Evolutionary conservation across 2,888 invertebrate species (phyloP).

Genomic region (Apamea epomidion): DNA sequence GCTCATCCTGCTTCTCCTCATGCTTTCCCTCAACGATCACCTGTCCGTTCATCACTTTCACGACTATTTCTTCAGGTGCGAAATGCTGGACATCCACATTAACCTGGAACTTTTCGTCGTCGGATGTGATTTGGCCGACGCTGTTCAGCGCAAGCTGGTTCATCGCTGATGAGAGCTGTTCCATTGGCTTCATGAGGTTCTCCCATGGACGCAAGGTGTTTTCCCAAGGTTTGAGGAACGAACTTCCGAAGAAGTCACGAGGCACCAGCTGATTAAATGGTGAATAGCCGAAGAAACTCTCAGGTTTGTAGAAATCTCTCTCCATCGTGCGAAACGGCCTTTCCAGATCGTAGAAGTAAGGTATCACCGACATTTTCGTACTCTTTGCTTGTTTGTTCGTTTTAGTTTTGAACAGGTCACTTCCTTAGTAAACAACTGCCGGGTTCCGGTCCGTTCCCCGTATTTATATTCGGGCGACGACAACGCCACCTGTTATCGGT

Average conservation of each 20-base stretch:
- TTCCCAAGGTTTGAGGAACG: conserved; percentile 72
- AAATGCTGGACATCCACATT: conserved; percentile 95
- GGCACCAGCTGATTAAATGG: conserved; percentile 69
- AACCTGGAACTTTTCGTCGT: conserved; percentile 91
- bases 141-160: conserved; percentile 84
- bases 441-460: conserved; percentile 20
- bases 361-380: conserved; percentile 81
- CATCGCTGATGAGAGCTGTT: conserved; percentile 79
- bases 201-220: conserved; percentile 70
- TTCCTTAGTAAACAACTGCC: conserved; percentile 63
- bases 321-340: conserved; percentile 82
- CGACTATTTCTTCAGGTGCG: conserved; percentile 93
- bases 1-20: conserved; percentile 93
- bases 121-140: conserved; percentile 84
- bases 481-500: conserved; percentile 70
- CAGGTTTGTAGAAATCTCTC: conserved; percentile 76
- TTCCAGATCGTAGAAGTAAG: conserved; percentile 78
- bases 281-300: conserved; percentile 69
- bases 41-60: conserved; percentile 92
- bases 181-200: conserved; percentile 75
- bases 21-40: conserved; percentile 94
- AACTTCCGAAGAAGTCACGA: conserved; percentile 65
- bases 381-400: conserved; percentile 5
- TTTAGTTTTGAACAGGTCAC: conserved; percentile 43
- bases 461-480: conserved; percentile 70